phyloP scores from a whole-genome alignment of 2,113 vertebrate species.

The Hippocampus abdominalis region DNA sequence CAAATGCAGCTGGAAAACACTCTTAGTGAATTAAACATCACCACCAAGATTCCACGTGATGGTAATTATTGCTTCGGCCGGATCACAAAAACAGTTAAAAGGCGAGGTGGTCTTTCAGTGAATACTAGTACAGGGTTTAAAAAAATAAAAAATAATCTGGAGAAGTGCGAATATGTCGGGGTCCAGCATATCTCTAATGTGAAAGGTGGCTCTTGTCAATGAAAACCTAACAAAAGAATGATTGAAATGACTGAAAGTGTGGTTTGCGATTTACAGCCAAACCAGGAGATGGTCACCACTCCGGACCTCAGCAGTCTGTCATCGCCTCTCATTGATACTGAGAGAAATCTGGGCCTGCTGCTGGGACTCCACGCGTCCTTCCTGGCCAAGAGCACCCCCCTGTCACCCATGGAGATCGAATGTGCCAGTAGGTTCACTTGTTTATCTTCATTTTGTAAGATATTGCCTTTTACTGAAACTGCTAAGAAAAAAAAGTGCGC shows the following conservation, averaged over 20 bases:
- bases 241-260: neutral
- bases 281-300: slow-evolving; percentile 92
- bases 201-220: neutral
- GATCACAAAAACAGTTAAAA: too few species aligned
- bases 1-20: too few species aligned
- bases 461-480: neutral
- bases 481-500: too few species aligned
- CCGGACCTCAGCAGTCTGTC: slow-evolving; percentile 94
- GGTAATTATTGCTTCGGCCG: too few species aligned
- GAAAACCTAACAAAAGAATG: neutral
- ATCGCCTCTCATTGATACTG: slow-evolving; percentile 93
- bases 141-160: neutral
- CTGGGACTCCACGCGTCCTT: slow-evolving; percentile 93
- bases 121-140: neutral
- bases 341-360: slow-evolving; percentile 91
- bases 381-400: slow-evolving; percentile 87
- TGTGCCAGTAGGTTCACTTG: slow-evolving; percentile 85
- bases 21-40: too few species aligned
- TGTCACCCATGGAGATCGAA: slow-evolving; percentile 91
- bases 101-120: too few species aligned
- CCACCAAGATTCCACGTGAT: too few species aligned
- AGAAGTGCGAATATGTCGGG: neutral
- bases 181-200: neutral
- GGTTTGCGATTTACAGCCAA: slow-evolving; percentile 75
- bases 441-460: too few species aligned